A percentile compares a stretch with the other conserved stretches of the same genome.
Conservation (phyloP, 2,888 invertebrate species). For the Parnassius apollo region DNA sequence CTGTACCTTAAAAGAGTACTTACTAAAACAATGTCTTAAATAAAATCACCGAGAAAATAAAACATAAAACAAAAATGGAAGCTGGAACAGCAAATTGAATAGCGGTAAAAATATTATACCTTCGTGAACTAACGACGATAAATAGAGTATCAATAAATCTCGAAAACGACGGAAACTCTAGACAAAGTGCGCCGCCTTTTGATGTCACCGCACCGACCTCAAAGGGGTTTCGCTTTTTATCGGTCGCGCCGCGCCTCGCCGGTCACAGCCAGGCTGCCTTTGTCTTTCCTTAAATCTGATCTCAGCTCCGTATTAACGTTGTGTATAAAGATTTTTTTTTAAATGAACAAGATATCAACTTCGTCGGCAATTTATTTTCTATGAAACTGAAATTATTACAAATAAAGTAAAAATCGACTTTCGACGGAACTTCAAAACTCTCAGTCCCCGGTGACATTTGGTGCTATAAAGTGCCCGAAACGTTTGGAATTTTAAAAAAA, state of each 20-base stretch:
- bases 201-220: conserved; percentile 30
- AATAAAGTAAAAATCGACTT: no score
- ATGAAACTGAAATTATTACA: no score
- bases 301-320: not conserved
- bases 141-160: conserved; percentile 29
- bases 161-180: conserved; percentile 18
- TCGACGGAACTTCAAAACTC: no score
- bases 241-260: conserved; percentile 29
- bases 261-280: conserved; percentile 24
- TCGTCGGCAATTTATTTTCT: no score
- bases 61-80: not conserved
- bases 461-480: no score
- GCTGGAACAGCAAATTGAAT: not conserved
- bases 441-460: no score
- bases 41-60: no score
- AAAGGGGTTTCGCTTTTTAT: conserved; percentile 29
- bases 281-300: conserved; percentile 2
- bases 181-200: conserved; percentile 30
- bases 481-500: no score
- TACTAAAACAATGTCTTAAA: no score
- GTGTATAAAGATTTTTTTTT: no score
- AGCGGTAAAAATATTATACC: conserved; percentile 5
- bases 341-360: no score
- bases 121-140: conserved; percentile 13
- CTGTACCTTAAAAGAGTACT: no score